A percentile compares a stretch with the other conserved stretches of the same genome.
These are phyloP conservation scores for Danio kyathit DNA, from an alignment of 2,797 vertebrate species.

Conservation along the genomic window DNA sequence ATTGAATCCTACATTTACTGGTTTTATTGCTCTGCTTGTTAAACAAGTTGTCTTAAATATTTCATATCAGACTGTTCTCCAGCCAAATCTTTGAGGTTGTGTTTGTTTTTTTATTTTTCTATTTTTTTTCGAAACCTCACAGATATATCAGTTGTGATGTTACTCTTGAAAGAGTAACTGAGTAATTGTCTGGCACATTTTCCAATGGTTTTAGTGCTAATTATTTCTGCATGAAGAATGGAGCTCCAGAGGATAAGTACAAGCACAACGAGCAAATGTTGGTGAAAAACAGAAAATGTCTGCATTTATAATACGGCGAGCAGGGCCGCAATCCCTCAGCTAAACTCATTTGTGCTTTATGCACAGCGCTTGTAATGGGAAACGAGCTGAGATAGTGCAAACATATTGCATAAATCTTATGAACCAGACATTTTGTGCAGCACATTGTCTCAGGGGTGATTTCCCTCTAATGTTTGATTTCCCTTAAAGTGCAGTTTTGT, in stretches of 20 bases:
- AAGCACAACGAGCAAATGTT: conserved; percentile 43
- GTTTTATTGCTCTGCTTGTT: conserved; percentile 40
- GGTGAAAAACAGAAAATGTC: conserved; percentile 55
- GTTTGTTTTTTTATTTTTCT: not conserved
- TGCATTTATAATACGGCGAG: conserved; percentile 45
- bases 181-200: conserved; percentile 39
- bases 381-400: conserved; percentile 57
- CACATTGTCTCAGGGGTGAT: conserved; percentile 50
- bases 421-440: conserved; percentile 48
- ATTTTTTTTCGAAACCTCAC: not conserved
- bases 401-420: conserved; percentile 59
- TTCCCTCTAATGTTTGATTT: conserved; percentile 46
- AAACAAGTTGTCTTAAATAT: conserved; percentile 52
- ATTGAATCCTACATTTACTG: conserved; percentile 23
- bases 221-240: conserved; percentile 34
- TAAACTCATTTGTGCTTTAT: conserved; percentile 57
- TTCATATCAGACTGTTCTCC: conserved; percentile 38
- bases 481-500: conserved; percentile 51
- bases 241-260: conserved; percentile 1
- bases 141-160: conserved; percentile 24
- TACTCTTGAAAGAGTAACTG: conserved; percentile 35
- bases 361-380: conserved; percentile 46
- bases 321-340: conserved; percentile 43
- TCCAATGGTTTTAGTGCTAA: conserved; percentile 25
- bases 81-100: conserved; percentile 27